Evolutionary conservation across 2,888 invertebrate genomes (phyloP).

Genomic region (Xestia rhomboidea): DNA sequence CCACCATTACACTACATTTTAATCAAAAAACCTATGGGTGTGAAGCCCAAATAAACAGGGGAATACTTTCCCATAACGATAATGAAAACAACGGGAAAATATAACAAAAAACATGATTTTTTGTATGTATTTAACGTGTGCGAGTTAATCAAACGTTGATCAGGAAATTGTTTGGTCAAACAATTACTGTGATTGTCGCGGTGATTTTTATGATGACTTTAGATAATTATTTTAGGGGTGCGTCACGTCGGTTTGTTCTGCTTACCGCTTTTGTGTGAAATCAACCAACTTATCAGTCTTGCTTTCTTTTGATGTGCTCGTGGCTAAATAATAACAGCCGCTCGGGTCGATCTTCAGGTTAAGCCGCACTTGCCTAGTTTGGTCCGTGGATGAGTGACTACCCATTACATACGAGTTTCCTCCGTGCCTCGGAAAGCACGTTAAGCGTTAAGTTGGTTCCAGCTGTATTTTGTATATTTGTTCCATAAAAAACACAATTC

Average conservation of each 20-base stretch:
- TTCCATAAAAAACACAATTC: neutral
- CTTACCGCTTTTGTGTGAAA: slow-evolving; percentile 16
- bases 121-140: slow-evolving; percentile 80
- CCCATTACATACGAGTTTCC: neutral
- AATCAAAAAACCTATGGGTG: slow-evolving; percentile 89
- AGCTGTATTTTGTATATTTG: neutral
- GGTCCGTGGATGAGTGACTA: neutral
- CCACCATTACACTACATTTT: slow-evolving; percentile 84
- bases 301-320: neutral
- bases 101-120: slow-evolving; percentile 80
- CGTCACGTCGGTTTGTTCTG: slow-evolving; percentile 41
- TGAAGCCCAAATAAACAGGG: slow-evolving; percentile 88
- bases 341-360: neutral
- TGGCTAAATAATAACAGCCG: neutral
- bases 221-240: slow-evolving; percentile 79
- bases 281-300: neutral
- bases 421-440: neutral
- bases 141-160: slow-evolving; percentile 84
- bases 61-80: slow-evolving; percentile 89
- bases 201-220: slow-evolving; percentile 76
- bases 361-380: neutral
- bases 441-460: neutral
- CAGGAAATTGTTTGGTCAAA: slow-evolving; percentile 83
- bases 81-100: slow-evolving; percentile 85
- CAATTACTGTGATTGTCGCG: slow-evolving; percentile 79